Percentiles rank a stretch among this genome's conserved stretches.
These are phyloP conservation scores for Tapirus indicus DNA, from an alignment of 2,797 vertebrate genomes.

Conservation along the genomic window DNA sequence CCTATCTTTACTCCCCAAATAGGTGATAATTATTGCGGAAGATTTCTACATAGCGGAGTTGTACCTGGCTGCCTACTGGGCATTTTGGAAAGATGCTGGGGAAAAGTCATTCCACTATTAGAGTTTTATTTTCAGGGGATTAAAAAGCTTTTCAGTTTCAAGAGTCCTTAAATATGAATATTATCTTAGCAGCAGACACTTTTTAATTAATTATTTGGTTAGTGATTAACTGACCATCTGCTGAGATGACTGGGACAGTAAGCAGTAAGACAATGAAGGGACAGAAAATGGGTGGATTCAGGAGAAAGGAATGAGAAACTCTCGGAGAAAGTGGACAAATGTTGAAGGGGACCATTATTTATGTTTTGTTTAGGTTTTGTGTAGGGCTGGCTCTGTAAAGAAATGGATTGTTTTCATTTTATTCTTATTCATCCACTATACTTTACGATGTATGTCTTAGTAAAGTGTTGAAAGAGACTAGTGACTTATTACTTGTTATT, in stretches of 20 bases:
- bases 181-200: neutral
- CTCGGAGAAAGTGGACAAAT: neutral
- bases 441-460: neutral
- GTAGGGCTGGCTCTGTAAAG: neutral
- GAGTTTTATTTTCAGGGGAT: neutral
- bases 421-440: neutral
- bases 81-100: neutral
- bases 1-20: neutral
- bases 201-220: constrained; percentile 10
- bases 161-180: neutral
- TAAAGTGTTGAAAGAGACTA: neutral
- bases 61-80: neutral
- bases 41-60: neutral
- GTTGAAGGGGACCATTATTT: neutral
- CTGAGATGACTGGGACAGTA: neutral
- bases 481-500: neutral
- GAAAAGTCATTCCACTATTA: neutral
- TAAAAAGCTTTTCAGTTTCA: constrained; percentile 51
- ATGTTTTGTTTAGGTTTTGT: neutral
- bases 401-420: neutral
- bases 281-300: neutral
- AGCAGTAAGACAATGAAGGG: neutral
- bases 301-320: neutral
- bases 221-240: neutral
- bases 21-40: neutral